A percentile compares a stretch with the other conserved stretches of the same genome.
These are phyloP conservation scores for Caenorhabditis sulstoni DNA, from an alignment of 2,888 invertebrate genomes.

Conservation along the genomic window DNA sequence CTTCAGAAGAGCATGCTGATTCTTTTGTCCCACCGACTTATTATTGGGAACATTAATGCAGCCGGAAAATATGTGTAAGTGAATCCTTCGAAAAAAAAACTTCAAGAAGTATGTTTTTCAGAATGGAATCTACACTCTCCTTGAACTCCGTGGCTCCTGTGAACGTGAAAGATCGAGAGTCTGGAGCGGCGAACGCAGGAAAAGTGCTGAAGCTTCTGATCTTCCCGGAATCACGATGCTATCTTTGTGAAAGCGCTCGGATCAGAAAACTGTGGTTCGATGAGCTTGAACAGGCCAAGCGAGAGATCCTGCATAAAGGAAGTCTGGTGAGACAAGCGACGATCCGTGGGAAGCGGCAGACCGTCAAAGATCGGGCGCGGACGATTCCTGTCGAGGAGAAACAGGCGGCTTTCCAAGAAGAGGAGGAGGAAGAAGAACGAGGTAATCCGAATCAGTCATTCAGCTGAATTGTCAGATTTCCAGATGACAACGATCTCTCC, in stretches of 20 bases:
- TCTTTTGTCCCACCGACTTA: conserved; percentile 73
- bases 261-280: conserved; percentile 78
- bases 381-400: conserved; percentile 13
- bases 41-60: conserved; percentile 71
- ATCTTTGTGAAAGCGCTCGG: conserved; percentile 74
- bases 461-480: neutral
- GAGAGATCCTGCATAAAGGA: conserved; percentile 70
- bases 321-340: conserved; percentile 77
- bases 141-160: conserved; percentile 77
- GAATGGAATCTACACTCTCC: conserved; percentile 73
- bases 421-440: conserved; percentile 42
- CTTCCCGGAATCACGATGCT: conserved; percentile 75
- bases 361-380: conserved; percentile 54
- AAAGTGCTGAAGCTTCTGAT: conserved; percentile 77
- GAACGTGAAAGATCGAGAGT: conserved; percentile 75
- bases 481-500: conserved; percentile 68
- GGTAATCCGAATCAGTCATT: conserved; percentile 7
- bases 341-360: conserved; percentile 72
- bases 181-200: conserved; percentile 67
- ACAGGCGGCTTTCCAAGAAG: conserved; percentile 21
- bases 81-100: neutral
- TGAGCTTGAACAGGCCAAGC: conserved; percentile 74
- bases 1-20: conserved; percentile 69
- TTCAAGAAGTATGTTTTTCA: conserved; percentile 36
- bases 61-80: conserved; percentile 65